Evolutionary conservation across 2,113 vertebrate genomes (phyloP), one percentile per base, ranked within the genome.

Genomic region (Syngnathus typhle): DNA sequence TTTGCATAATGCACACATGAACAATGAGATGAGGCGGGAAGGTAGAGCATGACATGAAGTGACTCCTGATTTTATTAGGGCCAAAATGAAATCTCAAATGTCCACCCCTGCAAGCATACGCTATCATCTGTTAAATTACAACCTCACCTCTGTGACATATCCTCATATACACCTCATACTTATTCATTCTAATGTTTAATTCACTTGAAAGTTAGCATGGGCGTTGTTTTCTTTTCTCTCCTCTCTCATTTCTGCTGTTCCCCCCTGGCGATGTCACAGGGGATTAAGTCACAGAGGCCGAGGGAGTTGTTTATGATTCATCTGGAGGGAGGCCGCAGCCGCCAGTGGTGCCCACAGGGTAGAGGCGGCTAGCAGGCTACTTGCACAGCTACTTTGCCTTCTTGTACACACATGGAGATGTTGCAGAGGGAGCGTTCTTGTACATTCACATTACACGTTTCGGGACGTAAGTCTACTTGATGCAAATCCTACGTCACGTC

Each of bases 141-240:
- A 74, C 73, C 76, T 79, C 70, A 55, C 43, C 67, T 69, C 67
- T 51, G 67, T 71, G 69, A 68, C 73, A 55, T 71, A 79, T 77
- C 79, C 79, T 82, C 70, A 80, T 75, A 83, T 82, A 79, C 78
- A 83, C 82, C 74, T 83, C 80, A 75, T 84, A 19, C 71, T 76
- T 78, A 84, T 87, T 83, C 81, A 73, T 82, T 64, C 75, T 79
- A 70, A 86, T 88, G 85, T 85, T 84, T 83, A 79, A 88, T 89
- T 89, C 80, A 85, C 82, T 82, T 82, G 74, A 77, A 84, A 85
- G 75, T 85, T 76, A 83, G 74, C 74, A 72, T 67, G 21, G 79
- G 69, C 73, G 75, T 63, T 85, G 82, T 87, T 85, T 85, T 76
- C 74, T 59, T 81, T 75, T 71, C 49, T 61, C 65, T 56, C 41